A percentile compares a stretch with the other conserved stretches of the same genome.
These are phyloP conservation scores for Mythimna ferrago DNA, from an alignment of 2,888 invertebrate genomes.

Conservation along the genomic window DNA sequence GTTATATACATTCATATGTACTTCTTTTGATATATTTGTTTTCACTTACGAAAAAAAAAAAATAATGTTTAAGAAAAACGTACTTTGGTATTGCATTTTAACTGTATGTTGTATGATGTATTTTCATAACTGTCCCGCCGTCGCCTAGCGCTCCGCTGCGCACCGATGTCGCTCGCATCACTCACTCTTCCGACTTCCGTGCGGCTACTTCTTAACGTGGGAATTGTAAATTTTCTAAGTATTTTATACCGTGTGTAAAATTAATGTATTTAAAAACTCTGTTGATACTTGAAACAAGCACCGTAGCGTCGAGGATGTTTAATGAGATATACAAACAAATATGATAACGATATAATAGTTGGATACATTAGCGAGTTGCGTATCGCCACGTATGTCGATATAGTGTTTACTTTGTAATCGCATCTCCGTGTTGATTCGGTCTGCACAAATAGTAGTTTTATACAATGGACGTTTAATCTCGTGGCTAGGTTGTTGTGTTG, in stretches of 20 bases:
- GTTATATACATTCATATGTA: constrained; percentile 83
- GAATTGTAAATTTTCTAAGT: constrained; percentile 90
- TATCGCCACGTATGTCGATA: constrained; percentile 71
- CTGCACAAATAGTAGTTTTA: constrained; percentile 83
- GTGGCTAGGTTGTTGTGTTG: constrained; percentile 74
- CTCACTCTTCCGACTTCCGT: constrained; percentile 71
- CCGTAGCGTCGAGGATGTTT: constrained; percentile 73
- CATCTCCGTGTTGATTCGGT: constrained; percentile 73
- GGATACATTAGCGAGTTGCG: constrained; percentile 73
- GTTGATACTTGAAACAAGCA: constrained; percentile 76
- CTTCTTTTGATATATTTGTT: constrained; percentile 88
- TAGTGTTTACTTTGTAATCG: constrained; percentile 70
- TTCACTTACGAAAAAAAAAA: constrained; percentile 82
- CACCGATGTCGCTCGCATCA: constrained; percentile 31
- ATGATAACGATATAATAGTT: constrained; percentile 68
- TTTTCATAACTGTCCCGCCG: constrained; percentile 75
- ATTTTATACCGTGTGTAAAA: constrained; percentile 89
- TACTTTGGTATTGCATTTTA: constrained; percentile 89
- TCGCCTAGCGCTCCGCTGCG: constrained; percentile 65
- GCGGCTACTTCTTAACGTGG: constrained; percentile 82
- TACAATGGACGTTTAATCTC: constrained; percentile 75
- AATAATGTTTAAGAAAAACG: constrained; percentile 86
- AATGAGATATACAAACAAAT: constrained; percentile 67
- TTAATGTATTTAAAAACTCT: constrained; percentile 81
- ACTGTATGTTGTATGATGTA: constrained; percentile 84